Evolutionary conservation across 2,888 invertebrate species (phyloP), one percentile per base, ranked within the genome.

Genomic region (Metallyticus violacea): DNA sequence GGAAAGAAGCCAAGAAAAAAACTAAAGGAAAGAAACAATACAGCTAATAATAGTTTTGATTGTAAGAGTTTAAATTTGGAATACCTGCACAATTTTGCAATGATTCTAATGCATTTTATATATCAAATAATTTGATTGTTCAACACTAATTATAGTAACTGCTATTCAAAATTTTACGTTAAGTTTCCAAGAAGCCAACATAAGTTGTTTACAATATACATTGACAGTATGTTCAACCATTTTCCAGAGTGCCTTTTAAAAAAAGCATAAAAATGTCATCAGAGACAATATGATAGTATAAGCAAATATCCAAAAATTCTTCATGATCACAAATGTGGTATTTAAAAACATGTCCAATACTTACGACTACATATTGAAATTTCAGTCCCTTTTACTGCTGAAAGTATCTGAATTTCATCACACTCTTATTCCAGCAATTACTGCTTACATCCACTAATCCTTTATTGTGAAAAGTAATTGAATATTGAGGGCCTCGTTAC

Each of bases 281-380:
- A 30, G 30, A 81, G 26, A 30, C 25, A 30, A 26, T 25, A 81
- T 62, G 82, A 15, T 26, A 82, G 26, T 76, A 76, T 30, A 40
- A 82, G 82, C 76, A 82, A 62, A 82, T 76, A 76, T 26, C 82
- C 82, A 82, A 62, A 82, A 76, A 82, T 62, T 40, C 40, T 26
- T 80, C 29, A 29, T 81, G 81, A 81, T 81, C 81, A 82, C 82
- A 82, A 81, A 81, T 81, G 40, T 62, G 40, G 40, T 62, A 62
- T 62, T 62, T 62, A 62, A 62, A 62, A 62, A 62, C 40, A 62
- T 62, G 40, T 62, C 40, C 40, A 15, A 22, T 62, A 62, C 40
- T 62, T 62, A 62, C 40, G 9, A 62, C 40, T 62, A 62, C 4
- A 62, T 62, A 62, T 62, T 62, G 40, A 62, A 62, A 62, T 62